A percentile compares a stretch with the other conserved stretches of the same genome.
Evolutionary conservation across 2,797 vertebrate species (phyloP).

Genomic region (Onychomys torridus): DNA sequence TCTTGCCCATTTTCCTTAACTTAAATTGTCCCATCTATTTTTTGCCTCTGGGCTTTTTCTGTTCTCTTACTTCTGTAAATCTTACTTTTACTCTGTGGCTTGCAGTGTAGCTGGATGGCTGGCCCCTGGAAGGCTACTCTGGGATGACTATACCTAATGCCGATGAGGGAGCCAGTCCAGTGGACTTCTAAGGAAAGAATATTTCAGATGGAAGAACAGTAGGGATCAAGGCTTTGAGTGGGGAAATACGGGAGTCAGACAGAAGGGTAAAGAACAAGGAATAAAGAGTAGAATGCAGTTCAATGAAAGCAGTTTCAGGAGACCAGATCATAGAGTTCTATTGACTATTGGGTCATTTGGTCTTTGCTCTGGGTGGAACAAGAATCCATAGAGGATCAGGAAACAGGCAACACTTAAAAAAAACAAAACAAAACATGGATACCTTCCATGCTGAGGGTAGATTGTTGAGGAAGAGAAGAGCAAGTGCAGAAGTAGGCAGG

Average conservation of each 20-base stretch:
- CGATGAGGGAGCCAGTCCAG: background rate
- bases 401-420: too few species aligned
- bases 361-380: background rate
- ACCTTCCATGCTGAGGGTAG: background rate
- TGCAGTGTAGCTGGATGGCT: too few species aligned
- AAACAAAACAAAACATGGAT: background rate
- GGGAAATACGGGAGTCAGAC: accelerated
- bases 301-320: accelerated
- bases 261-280: background rate
- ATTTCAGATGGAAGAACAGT: background rate
- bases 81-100: too few species aligned
- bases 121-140: background rate
- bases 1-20: too few species aligned
- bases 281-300: background rate
- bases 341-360: background rate
- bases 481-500: background rate
- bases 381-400: background rate
- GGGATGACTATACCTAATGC: background rate
- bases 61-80: too few species aligned
- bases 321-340: accelerated
- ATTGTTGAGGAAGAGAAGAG: background rate
- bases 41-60: too few species aligned
- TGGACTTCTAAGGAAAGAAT: background rate
- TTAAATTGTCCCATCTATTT: too few species aligned
- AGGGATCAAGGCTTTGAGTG: background rate